phyloP scores from a whole-genome alignment of 2,888 invertebrate species.

The Malachius bipustulatus region DNA sequence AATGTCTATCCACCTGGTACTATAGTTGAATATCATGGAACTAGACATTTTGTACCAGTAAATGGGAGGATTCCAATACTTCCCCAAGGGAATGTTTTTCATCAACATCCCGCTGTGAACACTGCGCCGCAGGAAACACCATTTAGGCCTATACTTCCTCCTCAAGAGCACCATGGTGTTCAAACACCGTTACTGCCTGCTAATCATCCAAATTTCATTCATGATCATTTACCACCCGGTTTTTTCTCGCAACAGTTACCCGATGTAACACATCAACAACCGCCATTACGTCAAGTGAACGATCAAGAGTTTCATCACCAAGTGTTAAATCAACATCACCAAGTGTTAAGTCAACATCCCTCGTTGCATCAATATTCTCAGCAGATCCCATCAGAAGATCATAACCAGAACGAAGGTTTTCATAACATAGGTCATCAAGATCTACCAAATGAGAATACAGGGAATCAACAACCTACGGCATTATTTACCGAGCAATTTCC shows the following conservation, averaged over 20 bases:
- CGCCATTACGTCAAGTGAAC: too few relatives aligned
- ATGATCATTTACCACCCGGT: neutral
- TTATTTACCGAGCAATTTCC: slow-evolving; percentile 8
- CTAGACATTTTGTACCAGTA: slow-evolving; percentile 9
- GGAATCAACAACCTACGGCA: slow-evolving; percentile 10
- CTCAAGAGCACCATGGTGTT: slow-evolving; percentile 17
- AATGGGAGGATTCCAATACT: slow-evolving; percentile 11
- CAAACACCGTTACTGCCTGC: slow-evolving; percentile 17
- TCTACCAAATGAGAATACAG: slow-evolving; percentile 12
- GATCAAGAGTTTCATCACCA: neutral
- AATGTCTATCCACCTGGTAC: slow-evolving; percentile 9
- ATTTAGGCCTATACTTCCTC: slow-evolving; percentile 5
- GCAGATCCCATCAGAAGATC: slow-evolving; percentile 16
- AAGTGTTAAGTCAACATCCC: slow-evolving; percentile 5
- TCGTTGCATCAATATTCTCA: slow-evolving; percentile 12
- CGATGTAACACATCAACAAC: neutral
- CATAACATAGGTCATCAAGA: slow-evolving; percentile 18
- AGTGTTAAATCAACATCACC: too few relatives aligned
- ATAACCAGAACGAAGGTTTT: slow-evolving; percentile 9
- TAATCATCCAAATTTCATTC: slow-evolving; percentile 13
- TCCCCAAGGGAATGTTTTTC: slow-evolving; percentile 16
- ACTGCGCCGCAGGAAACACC: slow-evolving; percentile 7
- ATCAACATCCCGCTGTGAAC: slow-evolving; percentile 14
- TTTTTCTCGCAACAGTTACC: neutral
- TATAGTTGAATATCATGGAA: slow-evolving; percentile 13